Evolutionary conservation across 2,797 vertebrate genomes (phyloP).

Genomic region (Odontamblyopus rebecca): DNA sequence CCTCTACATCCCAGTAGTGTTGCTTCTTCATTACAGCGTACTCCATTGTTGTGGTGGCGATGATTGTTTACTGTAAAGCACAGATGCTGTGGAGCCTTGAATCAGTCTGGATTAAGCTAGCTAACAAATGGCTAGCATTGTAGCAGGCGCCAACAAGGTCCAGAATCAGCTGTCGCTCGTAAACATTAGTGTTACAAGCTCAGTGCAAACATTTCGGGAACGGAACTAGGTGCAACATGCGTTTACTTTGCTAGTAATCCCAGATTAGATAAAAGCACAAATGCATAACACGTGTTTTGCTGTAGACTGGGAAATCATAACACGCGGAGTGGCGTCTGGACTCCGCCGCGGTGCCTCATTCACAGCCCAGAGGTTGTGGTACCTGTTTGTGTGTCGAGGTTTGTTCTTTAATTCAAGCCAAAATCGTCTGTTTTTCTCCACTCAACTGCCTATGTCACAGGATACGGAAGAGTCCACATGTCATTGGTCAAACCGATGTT

Average conservation of each 20-base stretch:
- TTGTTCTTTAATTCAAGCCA: neutral
- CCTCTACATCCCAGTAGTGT: conserved; percentile 63
- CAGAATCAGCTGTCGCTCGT: neutral
- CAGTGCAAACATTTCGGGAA: neutral
- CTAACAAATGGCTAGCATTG: conserved; percentile 44
- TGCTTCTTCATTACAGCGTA: conserved; percentile 59
- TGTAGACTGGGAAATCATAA: conserved; percentile 61
- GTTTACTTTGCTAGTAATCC: conserved; percentile 50
- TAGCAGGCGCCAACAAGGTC: neutral
- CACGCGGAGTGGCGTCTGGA: conserved; percentile 49
- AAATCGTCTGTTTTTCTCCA: neutral
- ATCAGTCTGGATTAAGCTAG: neutral
- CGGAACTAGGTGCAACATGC: neutral
- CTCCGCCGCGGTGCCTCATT: neutral
- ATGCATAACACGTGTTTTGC: conserved; percentile 56
- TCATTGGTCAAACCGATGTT: neutral
- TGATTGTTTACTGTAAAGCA: conserved; percentile 1
- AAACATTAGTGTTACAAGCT: neutral
- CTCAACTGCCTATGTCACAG: neutral
- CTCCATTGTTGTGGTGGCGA: conserved; percentile 50
- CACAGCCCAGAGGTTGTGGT: conserved; percentile 17
- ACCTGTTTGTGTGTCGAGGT: conserved; percentile 13
- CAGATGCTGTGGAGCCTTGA: neutral
- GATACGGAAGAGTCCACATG: neutral
- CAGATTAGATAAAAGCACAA: conserved; percentile 50